A percentile compares a stretch with the other conserved stretches of the same genome.
These are phyloP conservation scores for Beris chalybata DNA, from an alignment of 2,888 invertebrate species.

Conservation along the genomic window DNA sequence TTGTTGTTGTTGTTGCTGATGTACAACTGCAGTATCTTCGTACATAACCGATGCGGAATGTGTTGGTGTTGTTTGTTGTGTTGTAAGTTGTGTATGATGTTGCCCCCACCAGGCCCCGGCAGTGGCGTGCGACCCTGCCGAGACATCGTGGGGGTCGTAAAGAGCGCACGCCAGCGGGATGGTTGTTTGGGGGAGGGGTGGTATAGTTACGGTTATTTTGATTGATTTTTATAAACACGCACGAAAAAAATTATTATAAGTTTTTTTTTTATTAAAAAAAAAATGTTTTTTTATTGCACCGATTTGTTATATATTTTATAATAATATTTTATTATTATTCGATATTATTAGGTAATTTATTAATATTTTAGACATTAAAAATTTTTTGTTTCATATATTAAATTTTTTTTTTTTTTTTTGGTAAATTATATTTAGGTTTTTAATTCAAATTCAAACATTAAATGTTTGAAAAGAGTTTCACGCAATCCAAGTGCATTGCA, in stretches of 20 bases:
- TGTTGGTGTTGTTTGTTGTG: constrained; percentile 59
- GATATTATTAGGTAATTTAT: neutral
- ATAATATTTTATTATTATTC: constrained; percentile 5
- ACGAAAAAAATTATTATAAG: constrained; percentile 32
- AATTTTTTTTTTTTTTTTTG: constrained; percentile 17
- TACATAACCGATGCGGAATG: constrained; percentile 63
- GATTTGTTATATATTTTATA: constrained; percentile 11
- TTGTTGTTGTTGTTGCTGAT: constrained; percentile 39
- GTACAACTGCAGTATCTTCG: constrained; percentile 57
- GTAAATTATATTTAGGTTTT: constrained; percentile 21
- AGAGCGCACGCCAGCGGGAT: constrained; percentile 60
- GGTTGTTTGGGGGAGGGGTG: constrained; percentile 58
- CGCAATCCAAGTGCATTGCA: constrained; percentile 36
- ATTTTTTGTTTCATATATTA: neutral
- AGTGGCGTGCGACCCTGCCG: constrained; percentile 60
- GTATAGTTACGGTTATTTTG: constrained; percentile 59
- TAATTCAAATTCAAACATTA: neutral
- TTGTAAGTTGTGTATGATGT: constrained; percentile 58
- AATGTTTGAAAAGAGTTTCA: constrained; percentile 5
- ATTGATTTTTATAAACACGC: constrained; percentile 48
- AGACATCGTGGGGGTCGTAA: constrained; percentile 60
- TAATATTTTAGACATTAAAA: neutral
- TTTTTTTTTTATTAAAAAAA: neutral
- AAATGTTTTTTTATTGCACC: neutral
- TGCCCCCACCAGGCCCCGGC: constrained; percentile 59